Evolutionary conservation across 2,888 invertebrate species (phyloP), one percentile per base, ranked within the genome.

Genomic region (Antheraea assamensis): DNA sequence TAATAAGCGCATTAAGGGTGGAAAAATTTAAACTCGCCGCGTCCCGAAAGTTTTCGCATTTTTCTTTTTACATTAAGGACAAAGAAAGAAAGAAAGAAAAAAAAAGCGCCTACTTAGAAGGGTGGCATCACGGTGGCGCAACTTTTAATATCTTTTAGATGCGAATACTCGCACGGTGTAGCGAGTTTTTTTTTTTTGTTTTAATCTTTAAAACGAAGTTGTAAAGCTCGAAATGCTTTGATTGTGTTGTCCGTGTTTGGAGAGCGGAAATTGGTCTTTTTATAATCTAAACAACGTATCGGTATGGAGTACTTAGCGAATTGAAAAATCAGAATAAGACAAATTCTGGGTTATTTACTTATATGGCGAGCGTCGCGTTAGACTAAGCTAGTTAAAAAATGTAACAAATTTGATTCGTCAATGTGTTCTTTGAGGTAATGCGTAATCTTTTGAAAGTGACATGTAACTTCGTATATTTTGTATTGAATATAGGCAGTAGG

Each of bases 1-100:
- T 94, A 94, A 93, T 94, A 94, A 94, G 93, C 92, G 94, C 94
- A 94, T 94, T 94, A 94, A 87, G 91, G 92, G 89, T 87, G 88
- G 86, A 85, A 87, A 86, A 87, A 85, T 85, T 84, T 91, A 88
- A 92, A 92, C 90, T 91, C 91, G 85, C 84, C 91, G 84, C 86
- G 87, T 83, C 87, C 90, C 87, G 80, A 90, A 92, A 92, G 84
- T 90, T 92, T 91, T 85, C 81, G 90, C 89, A 91, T 92, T 93
- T 74, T 93, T 92, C 92, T 93, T 93, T 93, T 93, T 93, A 90
- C 93, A 93, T 93, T 93, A 92, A 89, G 89, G 88, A 90, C 87
- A 89, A 89, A 68, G 66, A 93, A 88, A 88, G 84, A 89, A 89
- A 68, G 66, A 93, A 88, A 88, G 84, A 85, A 88, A 88, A 89